Conservation (phyloP, 2,888 invertebrate genomes). For the Dolichopus griseipennis region DNA sequence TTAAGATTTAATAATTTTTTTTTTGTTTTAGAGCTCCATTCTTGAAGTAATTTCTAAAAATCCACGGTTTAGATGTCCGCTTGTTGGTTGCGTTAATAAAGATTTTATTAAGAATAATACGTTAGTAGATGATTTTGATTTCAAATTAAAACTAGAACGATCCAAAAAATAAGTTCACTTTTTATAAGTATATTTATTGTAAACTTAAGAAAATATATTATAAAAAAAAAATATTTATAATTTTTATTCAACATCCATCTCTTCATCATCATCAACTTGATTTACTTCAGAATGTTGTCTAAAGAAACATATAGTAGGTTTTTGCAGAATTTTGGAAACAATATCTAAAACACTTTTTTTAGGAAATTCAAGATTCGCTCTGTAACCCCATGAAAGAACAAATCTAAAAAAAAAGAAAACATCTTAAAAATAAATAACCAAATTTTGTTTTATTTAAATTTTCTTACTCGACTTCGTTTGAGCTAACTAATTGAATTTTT, state of each 20-base stretch:
- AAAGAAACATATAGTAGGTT: background rate
- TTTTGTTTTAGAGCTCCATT: background rate
- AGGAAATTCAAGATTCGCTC: background rate
- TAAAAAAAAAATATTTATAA: no score
- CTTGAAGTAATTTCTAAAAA: background rate
- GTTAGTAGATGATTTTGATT: slow-evolving; percentile 43
- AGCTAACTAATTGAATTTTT: background rate
- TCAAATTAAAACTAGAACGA: slow-evolving; percentile 33
- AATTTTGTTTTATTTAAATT: background rate
- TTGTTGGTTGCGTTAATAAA: slow-evolving; percentile 47
- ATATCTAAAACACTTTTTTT: background rate
- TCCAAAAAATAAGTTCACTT: slow-evolving; percentile 9
- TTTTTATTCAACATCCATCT: background rate
- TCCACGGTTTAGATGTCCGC: slow-evolving; percentile 30
- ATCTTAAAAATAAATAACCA: no score
- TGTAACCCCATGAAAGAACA: background rate
- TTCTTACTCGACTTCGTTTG: background rate
- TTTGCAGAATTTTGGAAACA: background rate
- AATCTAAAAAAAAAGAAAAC: background rate
- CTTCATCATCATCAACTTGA: background rate
- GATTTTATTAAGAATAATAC: slow-evolving; percentile 35
- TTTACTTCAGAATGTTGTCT: background rate
- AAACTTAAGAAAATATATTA: no score
- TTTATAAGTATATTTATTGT: background rate
- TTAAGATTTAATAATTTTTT: background rate